Evolutionary conservation across 2,113 vertebrate species (phyloP), one percentile per base, ranked within the genome.

Genomic region (Ceyx melanurus): DNA sequence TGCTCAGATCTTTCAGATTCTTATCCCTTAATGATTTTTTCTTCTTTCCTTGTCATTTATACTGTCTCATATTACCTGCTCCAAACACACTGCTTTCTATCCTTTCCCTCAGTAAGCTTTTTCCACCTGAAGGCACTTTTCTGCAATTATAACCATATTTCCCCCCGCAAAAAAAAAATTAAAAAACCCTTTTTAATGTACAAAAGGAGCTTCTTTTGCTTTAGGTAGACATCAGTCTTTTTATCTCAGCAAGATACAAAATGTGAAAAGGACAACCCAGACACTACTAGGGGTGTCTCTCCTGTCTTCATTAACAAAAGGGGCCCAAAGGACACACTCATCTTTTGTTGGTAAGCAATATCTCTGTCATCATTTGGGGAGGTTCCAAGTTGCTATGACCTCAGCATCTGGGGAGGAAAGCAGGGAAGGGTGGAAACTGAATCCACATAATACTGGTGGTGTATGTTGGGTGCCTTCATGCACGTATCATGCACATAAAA

Each of bases 191-290:
- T 15, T 65, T 37, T 35, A 54, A 43, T 19, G 13, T 43, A n/a
- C 15, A 46, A 68, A 83, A 78, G 17, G 3, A 70, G 2, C 8
- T 85, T 73, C 46, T 15, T 80, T 66, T 80, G 37, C 58, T 60
- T 29, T 70, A 45, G 56, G 22, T 20, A 82, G 31, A 37, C 14
- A 33, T 21, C 22, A 23, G 13, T 12, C 51, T 48, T 25, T 75
- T 76, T 42, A 75, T 45, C 19, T 66, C 50, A 66, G 13, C n/a
- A 92, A 92, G 37, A 1, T 64, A 51, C 8, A 65, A 56, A 64
- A 62, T 17, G 2, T 19, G 15, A 3, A 4, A 61, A 86, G 65
- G 72, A 78, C 0, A 0, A 10, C 22, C 28, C 42, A 66, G 28
- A 23, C 46, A 5, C n/a, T 35, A 53, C 22, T 5, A 56, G 31